These are phyloP conservation scores for Drosophila kanekoi DNA, from an alignment of 2,888 invertebrate genomes.

Conservation along the genomic window DNA sequence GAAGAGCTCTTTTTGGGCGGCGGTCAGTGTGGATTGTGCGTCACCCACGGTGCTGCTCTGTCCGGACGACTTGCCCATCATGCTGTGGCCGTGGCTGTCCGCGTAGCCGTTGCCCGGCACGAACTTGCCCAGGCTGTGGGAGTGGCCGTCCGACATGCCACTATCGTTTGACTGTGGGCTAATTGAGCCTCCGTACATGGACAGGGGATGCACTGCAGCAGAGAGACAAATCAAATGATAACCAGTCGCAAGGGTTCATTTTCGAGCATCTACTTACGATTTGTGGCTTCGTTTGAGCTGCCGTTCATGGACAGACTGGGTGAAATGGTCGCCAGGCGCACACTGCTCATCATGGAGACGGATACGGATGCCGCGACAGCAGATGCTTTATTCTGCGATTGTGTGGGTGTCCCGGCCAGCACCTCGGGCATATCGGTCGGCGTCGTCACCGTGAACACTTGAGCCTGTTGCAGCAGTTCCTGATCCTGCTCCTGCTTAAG, in stretches of 20 bases:
- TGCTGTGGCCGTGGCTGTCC: slow-evolving; percentile 26
- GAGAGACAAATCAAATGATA: background rate
- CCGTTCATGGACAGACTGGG: slow-evolving; percentile 86
- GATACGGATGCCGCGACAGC: slow-evolving; percentile 12
- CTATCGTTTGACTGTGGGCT: slow-evolving; percentile 85
- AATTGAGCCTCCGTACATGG: slow-evolving; percentile 82
- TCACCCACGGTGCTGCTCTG: slow-evolving; percentile 35
- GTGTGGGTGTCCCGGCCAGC: slow-evolving; percentile 66
- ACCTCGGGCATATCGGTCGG: slow-evolving; percentile 76
- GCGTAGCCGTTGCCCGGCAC: slow-evolving; percentile 51
- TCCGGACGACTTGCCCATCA: slow-evolving; percentile 73
- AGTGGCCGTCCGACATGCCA: slow-evolving; percentile 73
- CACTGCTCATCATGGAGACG: slow-evolving; percentile 70
- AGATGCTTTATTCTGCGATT: slow-evolving; percentile 64
- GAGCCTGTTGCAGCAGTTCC: background rate
- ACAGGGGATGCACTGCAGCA: slow-evolving; percentile 75
- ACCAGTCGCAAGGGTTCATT: background rate
- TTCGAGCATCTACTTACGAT: slow-evolving; percentile 62
- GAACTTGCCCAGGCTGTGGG: slow-evolving; percentile 54
- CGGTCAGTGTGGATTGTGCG: slow-evolving; percentile 62
- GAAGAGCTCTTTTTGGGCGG: slow-evolving; percentile 92
- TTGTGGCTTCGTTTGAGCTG: slow-evolving; percentile 82
- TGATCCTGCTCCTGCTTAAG: slow-evolving; percentile 10
- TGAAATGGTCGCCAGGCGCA: slow-evolving; percentile 83
- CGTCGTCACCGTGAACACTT: background rate